These are phyloP conservation scores for Bombus haemorrhoidalis DNA, from an alignment of 1,140 invertebrate species.

Conservation along the genomic window DNA sequence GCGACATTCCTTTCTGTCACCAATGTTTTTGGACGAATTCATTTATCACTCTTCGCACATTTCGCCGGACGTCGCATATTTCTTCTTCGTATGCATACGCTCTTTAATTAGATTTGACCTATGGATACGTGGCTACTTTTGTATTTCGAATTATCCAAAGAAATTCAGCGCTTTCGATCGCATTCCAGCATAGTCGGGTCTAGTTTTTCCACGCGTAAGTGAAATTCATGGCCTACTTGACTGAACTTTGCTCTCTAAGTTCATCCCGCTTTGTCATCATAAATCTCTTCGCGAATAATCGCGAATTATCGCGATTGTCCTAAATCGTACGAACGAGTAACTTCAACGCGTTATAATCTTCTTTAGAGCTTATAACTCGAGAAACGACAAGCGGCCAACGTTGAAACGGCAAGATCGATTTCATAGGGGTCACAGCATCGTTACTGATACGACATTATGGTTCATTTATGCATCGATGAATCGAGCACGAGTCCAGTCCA, in stretches of 20 bases:
- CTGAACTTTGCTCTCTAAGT: neutral
- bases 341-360: neutral
- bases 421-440: slow-evolving; percentile 32
- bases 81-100: neutral
- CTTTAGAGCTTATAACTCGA: neutral
- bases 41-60: neutral
- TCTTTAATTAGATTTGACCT: neutral
- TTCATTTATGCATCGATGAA: neutral
- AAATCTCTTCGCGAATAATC: neutral
- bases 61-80: neutral
- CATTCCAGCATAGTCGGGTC: neutral
- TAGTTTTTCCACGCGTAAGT: neutral
- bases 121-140: neutral
- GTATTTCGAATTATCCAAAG: neutral
- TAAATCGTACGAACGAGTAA: neutral
- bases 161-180: neutral
- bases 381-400: neutral
- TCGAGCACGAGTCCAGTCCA: neutral
- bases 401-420: slow-evolving; percentile 29
- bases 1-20: slow-evolving; percentile 19
- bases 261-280: neutral
- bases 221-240: neutral
- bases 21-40: neutral
- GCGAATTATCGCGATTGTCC: neutral
- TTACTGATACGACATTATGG: slow-evolving; percentile 22